These are phyloP conservation scores for Lasioglossum malachurum DNA, from an alignment of 2,888 invertebrate genomes.

Conservation along the genomic window DNA sequence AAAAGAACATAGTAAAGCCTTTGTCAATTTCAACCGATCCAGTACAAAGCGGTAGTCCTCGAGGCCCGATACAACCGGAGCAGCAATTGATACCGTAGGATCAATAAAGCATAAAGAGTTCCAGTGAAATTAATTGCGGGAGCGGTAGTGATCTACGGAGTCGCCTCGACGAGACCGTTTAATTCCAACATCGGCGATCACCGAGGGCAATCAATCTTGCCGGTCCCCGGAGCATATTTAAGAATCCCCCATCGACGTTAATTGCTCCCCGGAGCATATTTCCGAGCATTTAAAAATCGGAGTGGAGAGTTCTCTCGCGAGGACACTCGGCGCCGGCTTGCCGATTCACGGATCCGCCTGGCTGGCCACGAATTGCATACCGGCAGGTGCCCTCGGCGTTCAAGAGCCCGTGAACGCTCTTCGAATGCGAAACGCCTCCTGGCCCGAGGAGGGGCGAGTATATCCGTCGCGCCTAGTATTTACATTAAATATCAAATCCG, in stretches of 20 bases:
- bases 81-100: neutral
- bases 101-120: slow-evolving; percentile 3
- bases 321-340: slow-evolving; percentile 51
- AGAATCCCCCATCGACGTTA: slow-evolving; percentile 14
- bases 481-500: slow-evolving; percentile 66
- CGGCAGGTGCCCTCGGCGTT: slow-evolving; percentile 57
- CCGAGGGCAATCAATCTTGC: neutral
- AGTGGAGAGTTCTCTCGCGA: slow-evolving; percentile 33
- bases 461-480: slow-evolving; percentile 38
- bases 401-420: slow-evolving; percentile 59
- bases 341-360: slow-evolving; percentile 61
- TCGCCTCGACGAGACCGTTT: neutral
- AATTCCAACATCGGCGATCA: slow-evolving; percentile 9
- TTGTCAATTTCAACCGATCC: neutral
- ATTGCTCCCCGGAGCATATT: slow-evolving; percentile 27
- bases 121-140: slow-evolving; percentile 9
- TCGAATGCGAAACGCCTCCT: slow-evolving; percentile 36
- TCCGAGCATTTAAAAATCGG: slow-evolving; percentile 20
- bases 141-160: neutral
- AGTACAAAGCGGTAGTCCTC: neutral
- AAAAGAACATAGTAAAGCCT: neutral
- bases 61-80: neutral
- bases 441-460: neutral
- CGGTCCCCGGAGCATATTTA: neutral
- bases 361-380: slow-evolving; percentile 65